Conservation (phyloP, 1,140 invertebrate species). For the Thaumatotibia leucotreta region DNA sequence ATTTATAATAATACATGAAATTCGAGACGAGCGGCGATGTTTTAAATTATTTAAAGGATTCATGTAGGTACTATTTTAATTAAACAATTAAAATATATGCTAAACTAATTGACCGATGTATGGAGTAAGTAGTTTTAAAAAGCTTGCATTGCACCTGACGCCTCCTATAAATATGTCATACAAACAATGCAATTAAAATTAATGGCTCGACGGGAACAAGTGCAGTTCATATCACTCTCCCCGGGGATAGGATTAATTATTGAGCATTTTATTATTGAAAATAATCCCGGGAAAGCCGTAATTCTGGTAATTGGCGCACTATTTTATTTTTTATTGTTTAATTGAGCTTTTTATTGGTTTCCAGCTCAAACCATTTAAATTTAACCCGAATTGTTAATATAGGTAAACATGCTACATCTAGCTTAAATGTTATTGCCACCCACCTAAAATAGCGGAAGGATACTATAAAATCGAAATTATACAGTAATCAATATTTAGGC, state of each 20-base stretch:
- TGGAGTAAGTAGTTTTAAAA: background rate
- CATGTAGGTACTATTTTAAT: background rate
- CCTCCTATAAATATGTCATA: conserved; percentile 10
- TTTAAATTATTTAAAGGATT: background rate
- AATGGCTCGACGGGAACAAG: background rate
- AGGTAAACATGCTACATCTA: too few species aligned
- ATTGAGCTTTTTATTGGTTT: background rate
- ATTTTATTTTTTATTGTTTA: background rate
- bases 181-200: conserved; percentile 10
- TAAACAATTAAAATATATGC: background rate
- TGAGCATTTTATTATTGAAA: background rate
- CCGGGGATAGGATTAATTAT: background rate
- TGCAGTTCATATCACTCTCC: background rate
- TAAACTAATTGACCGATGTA: background rate
- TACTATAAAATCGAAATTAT: too few species aligned
- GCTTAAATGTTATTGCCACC: too few species aligned
- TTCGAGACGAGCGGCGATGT: background rate
- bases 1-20: background rate
- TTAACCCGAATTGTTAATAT: too few species aligned
- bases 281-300: background rate
- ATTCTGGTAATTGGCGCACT: background rate
- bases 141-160: background rate
- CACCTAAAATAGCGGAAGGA: too few species aligned
- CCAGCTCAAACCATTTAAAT: too few species aligned
- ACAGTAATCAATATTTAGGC: too few species aligned